These are phyloP conservation scores for Hybognathus amarus DNA, from an alignment of 2,797 vertebrate species.

Conservation along the genomic window DNA sequence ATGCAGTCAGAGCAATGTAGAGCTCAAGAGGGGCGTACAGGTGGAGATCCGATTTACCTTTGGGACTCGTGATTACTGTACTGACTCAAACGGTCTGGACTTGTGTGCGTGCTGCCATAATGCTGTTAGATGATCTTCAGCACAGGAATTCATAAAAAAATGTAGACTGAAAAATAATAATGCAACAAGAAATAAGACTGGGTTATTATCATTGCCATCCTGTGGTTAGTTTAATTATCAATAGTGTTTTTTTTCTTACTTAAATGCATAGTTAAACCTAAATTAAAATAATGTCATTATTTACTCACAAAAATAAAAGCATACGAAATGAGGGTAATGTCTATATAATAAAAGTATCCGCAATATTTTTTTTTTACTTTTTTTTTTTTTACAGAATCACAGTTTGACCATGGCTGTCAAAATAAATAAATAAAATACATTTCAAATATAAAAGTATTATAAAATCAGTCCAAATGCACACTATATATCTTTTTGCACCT, in stretches of 20 bases:
- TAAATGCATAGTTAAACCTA: neutral
- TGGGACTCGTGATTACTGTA: constrained; percentile 38
- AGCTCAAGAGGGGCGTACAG: constrained; percentile 40
- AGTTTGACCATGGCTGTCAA: too few relatives aligned
- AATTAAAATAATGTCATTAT: neutral
- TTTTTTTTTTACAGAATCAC: neutral
- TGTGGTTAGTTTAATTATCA: constrained; percentile 59
- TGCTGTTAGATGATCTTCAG: neutral
- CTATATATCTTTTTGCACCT: neutral
- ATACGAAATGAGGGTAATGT: too few relatives aligned
- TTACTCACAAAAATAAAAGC: neutral
- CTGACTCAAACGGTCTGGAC: neutral
- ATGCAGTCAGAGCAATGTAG: constrained; percentile 51
- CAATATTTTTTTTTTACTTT: too few relatives aligned
- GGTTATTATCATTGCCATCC: constrained; percentile 65
- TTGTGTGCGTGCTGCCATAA: neutral
- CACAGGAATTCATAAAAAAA: neutral
- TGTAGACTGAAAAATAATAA: neutral
- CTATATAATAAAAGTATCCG: neutral
- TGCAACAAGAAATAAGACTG: neutral
- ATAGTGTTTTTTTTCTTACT: neutral
- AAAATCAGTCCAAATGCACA: neutral
- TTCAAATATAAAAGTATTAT: neutral
- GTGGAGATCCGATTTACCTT: constrained; percentile 32
- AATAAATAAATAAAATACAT: neutral